Evolutionary conservation across 2,113 vertebrate genomes (phyloP).

Genomic region (Onychorhynchus coronatus): DNA sequence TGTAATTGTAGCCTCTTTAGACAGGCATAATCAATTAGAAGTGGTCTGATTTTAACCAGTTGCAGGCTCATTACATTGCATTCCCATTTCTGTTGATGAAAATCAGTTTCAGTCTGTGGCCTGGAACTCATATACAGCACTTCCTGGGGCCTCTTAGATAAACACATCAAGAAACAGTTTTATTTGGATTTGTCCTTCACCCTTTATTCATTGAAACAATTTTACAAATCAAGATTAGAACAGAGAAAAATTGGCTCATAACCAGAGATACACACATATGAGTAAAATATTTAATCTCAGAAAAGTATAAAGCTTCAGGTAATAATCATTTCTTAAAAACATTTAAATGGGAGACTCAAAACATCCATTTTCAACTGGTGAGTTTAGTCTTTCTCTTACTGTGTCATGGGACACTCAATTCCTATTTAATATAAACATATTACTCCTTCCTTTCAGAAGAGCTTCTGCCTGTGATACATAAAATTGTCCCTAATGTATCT

Average conservation of each 20-base stretch:
- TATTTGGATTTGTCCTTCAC: slow-evolving; percentile 66
- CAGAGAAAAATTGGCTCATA: slow-evolving; percentile 25
- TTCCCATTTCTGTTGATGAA: slow-evolving; percentile 72
- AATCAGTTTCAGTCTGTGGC: slow-evolving; percentile 71
- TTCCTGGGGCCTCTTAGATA: slow-evolving; percentile 70
- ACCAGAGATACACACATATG: slow-evolving; percentile 3
- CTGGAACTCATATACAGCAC: slow-evolving; percentile 73
- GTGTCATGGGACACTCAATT: background rate
- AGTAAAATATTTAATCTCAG: background rate
- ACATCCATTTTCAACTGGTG: background rate
- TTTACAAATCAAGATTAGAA: slow-evolving; percentile 63
- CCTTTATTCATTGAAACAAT: slow-evolving; percentile 59
- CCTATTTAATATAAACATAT: slow-evolving; percentile 12
- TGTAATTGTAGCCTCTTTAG: slow-evolving; percentile 65
- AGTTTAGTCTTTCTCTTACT: background rate
- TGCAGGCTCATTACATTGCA: slow-evolving; percentile 71
- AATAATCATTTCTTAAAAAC: background rate
- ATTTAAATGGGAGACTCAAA: background rate
- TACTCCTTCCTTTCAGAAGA: background rate
- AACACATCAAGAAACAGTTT: slow-evolving; percentile 72
- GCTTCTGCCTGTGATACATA: background rate
- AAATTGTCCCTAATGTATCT: background rate
- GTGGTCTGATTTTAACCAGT: slow-evolving; percentile 75
- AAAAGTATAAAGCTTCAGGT: background rate
- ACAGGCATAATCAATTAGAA: slow-evolving; percentile 75